Evolutionary conservation across 1,140 invertebrate species (phyloP).

Genomic region (Lanistes nyassanus): DNA sequence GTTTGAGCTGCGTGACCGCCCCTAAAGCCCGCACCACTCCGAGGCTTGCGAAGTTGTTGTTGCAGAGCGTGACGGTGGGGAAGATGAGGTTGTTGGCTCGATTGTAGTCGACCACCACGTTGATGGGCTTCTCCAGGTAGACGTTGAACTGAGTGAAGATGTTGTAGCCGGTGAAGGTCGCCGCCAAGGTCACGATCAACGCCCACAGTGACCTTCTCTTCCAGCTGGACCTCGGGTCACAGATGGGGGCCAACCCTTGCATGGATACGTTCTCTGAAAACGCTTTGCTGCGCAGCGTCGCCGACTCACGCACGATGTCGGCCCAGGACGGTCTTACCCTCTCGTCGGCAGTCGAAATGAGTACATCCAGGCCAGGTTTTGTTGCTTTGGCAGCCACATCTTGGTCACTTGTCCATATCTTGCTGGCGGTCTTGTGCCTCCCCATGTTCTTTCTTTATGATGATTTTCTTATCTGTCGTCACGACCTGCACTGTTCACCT

Average conservation of each 20-base stretch:
- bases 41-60: constrained; percentile 22
- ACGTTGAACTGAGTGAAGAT: constrained; percentile 24
- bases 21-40: background rate
- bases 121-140: constrained; percentile 10
- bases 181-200: constrained; percentile 10
- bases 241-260: constrained; percentile 22
- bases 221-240: constrained; percentile 23
- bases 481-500: too few relatives aligned
- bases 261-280: constrained; percentile 22
- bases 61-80: constrained; percentile 23
- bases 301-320: background rate
- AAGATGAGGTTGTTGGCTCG: constrained; percentile 9
- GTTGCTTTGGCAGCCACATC: background rate
- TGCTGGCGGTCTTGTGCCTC: constrained; percentile 13
- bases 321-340: background rate
- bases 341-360: background rate
- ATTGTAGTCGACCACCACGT: constrained; percentile 12
- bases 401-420: constrained; percentile 10
- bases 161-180: constrained; percentile 24
- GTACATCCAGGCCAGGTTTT: background rate
- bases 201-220: constrained; percentile 11
- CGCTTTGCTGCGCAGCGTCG: background rate
- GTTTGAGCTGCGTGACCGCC: background rate
- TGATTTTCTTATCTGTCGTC: too few relatives aligned
- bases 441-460: constrained; percentile 5